phyloP scores from a whole-genome alignment of 2,113 vertebrate genomes.

The Lasiurus cinereus region DNA sequence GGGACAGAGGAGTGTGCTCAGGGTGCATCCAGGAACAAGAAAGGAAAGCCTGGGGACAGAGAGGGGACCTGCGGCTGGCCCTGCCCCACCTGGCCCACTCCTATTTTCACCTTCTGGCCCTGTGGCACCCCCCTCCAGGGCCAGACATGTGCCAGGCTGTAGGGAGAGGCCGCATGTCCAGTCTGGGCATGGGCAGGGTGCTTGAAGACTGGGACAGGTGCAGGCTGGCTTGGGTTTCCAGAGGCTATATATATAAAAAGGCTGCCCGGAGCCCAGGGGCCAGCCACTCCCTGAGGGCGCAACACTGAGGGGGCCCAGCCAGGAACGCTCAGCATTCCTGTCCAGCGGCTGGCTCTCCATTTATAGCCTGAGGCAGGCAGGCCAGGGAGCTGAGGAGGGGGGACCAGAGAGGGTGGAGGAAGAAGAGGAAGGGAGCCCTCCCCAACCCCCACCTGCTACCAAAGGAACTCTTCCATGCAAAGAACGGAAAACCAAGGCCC shows the following conservation, averaged over 20 bases:
- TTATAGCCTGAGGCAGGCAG: slow-evolving; percentile 68
- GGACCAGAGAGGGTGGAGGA: slow-evolving; percentile 20
- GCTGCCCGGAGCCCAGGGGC: slow-evolving; percentile 43
- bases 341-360: slow-evolving; percentile 71
- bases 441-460: neutral
- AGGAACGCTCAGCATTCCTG: slow-evolving; percentile 69
- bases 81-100: neutral
- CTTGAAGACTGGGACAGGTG: slow-evolving; percentile 72
- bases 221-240: slow-evolving; percentile 74
- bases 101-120: neutral
- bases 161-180: slow-evolving; percentile 17
- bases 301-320: slow-evolving; percentile 47
- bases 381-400: neutral
- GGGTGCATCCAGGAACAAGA: neutral
- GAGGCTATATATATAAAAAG: slow-evolving; percentile 60
- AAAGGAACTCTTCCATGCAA: neutral
- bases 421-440: neutral
- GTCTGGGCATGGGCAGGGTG: slow-evolving; percentile 48
- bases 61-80: neutral
- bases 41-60: neutral
- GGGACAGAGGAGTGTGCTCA: neutral
- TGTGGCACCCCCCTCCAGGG: neutral
- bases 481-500: neutral
- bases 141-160: neutral
- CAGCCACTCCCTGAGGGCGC: slow-evolving; percentile 45